Percentiles rank a stretch among this genome's conserved stretches.
phyloP scores from a whole-genome alignment of 2,888 invertebrate species.

The Tiliacea citrago region DNA sequence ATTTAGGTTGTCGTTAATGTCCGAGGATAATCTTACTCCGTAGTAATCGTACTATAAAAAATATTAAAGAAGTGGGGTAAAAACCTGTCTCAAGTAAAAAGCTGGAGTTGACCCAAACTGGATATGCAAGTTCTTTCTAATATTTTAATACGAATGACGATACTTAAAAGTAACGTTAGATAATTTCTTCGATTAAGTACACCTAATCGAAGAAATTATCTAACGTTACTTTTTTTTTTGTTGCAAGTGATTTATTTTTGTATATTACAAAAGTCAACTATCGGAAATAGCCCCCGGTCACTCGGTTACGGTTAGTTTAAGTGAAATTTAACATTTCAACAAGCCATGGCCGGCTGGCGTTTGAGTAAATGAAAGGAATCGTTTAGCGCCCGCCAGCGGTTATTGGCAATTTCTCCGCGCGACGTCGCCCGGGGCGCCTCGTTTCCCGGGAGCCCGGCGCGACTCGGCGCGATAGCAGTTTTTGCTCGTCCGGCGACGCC shows the following conservation, averaged over 20 bases:
- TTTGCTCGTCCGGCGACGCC: constrained; percentile 85
- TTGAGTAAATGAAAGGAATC: constrained; percentile 82
- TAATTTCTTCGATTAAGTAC: constrained; percentile 73
- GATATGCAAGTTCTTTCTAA: constrained; percentile 73
- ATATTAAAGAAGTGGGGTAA: constrained; percentile 24
- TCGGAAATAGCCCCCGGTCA: constrained; percentile 73
- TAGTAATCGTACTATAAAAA: constrained; percentile 34
- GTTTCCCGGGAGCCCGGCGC: constrained; percentile 85
- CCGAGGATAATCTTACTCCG: constrained; percentile 22
- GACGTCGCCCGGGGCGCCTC: constrained; percentile 81
- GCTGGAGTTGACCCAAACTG: constrained; percentile 67
- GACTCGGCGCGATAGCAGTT: constrained; percentile 83
- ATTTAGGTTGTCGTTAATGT: constrained; percentile 27
- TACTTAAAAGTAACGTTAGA: constrained; percentile 71
- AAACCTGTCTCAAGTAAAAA: constrained; percentile 70
- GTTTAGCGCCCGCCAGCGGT: constrained; percentile 77
- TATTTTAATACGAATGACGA: constrained; percentile 69
- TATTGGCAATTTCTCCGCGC: constrained; percentile 82
- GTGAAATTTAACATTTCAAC: constrained; percentile 80
- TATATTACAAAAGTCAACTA: constrained; percentile 70
- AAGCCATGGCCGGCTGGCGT: constrained; percentile 65
- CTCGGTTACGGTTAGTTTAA: constrained; percentile 73
- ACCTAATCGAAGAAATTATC: constrained; percentile 3
- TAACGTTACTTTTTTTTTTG: background rate
- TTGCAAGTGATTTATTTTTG: constrained; percentile 71